Base-by-base conservation (phyloP, 92 coral and sea anemone genomes). In the Nematostella vectensis region DNA sequence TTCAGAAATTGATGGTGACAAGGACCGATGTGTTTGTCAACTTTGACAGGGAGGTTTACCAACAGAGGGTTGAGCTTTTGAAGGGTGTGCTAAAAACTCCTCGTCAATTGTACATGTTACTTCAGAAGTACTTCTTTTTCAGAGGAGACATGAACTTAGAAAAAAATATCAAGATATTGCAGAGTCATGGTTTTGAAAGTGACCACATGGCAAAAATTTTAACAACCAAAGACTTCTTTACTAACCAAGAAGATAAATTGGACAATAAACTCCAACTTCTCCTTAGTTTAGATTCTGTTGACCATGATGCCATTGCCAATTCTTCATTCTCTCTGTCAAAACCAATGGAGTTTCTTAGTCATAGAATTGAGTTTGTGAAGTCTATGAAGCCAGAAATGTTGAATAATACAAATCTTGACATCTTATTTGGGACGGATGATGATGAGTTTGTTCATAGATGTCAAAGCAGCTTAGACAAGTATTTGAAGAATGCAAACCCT, bases 11-110 rank as follows among this genome's bases (percentile, higher is more conserved):
- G 49, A 61, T 93, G 26, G 68, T 68, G 31, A 50, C 81, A 62
- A 88, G 78, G 53, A 74, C 99, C 58, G 85, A 93, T 30, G 71
- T 88, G 49, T 87, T 93, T 56, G 59, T 87, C 29, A 75, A 78
- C 59, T 87, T 87, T 65, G 83, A 82, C 31, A 65, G 48, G 25
- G 58, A 65, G 13, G 57, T 71, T 2, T 74, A 77, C 48, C 65
- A 68, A 29, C 72, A 67, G 17, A 57, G 96, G 30, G 73, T 93
- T 9, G 75, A 75, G 54, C 69, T 80, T 31, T 58, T 88, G 16
- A 69, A 78, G 29, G 80, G 77, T 9, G 66, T 93, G 11, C 87
- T 93, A 1, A 82, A 82, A 48, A 93, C 81, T 48, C 89, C 95
- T 44, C 50, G 80, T 8, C 87, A 79, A 30, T 83, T 93, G 11